phyloP scores from a whole-genome alignment of 2,113 vertebrate genomes.

The Harpagus bidentatus region DNA sequence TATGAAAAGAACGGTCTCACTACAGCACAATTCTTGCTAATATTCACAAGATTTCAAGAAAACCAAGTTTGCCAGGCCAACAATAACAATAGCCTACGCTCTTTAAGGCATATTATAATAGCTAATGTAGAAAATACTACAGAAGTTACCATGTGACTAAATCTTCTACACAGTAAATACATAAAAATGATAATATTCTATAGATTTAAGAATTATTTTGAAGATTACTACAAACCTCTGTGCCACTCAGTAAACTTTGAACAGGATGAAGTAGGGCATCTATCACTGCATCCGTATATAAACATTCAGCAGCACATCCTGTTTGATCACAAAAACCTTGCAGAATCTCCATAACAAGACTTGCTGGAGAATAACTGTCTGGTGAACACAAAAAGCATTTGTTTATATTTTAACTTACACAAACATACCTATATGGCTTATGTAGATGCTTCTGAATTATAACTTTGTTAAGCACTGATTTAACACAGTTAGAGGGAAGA shows the following conservation, averaged over 20 bases:
- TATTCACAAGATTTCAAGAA: neutral
- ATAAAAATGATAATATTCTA: neutral
- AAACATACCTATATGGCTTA: neutral
- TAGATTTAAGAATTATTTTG: neutral
- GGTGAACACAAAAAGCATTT: conserved; percentile 26
- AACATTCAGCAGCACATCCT: conserved; percentile 82
- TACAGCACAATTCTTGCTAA: neutral
- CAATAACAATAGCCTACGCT: neutral
- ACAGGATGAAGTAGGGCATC: conserved; percentile 84
- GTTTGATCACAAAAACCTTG: conserved; percentile 86
- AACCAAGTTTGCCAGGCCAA: neutral
- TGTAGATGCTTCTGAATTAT: neutral
- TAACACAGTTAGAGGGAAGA: neutral
- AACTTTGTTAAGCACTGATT: neutral
- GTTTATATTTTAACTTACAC: neutral
- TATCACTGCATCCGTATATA: conserved; percentile 77
- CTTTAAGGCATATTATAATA: neutral
- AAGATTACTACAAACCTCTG: conserved; percentile 76
- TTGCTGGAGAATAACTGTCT: conserved; percentile 84
- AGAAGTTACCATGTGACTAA: neutral
- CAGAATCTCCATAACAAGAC: conserved; percentile 85
- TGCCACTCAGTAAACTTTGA: conserved; percentile 75
- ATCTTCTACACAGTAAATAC: neutral
- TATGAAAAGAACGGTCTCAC: neutral
- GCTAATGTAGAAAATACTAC: neutral